phyloP scores from a whole-genome alignment of 2,888 invertebrate genomes.

The Serrognathus titanus region DNA sequence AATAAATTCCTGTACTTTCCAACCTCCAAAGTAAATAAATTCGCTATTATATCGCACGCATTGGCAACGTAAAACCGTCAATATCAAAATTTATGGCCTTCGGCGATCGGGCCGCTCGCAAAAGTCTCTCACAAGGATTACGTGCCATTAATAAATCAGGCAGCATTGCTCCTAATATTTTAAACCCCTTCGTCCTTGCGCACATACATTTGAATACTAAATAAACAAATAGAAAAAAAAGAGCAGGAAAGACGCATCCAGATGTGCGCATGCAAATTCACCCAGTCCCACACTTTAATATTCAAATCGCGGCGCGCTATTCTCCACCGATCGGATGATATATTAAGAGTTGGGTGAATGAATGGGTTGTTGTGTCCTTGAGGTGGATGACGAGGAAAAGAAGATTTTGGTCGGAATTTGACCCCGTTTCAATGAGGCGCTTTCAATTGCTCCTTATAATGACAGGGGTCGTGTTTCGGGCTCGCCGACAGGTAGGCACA shows the following conservation, averaged over 20 bases:
- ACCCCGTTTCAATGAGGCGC: constrained; percentile 24
- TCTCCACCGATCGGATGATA: too few species aligned
- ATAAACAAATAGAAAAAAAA: too few species aligned
- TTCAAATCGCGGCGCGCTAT: too few species aligned
- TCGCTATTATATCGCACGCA: too few species aligned
- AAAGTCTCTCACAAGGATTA: constrained; percentile 25
- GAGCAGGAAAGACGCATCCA: too few species aligned
- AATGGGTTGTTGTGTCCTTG: constrained; percentile 32
- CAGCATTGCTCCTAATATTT: constrained; percentile 7
- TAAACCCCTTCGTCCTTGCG: too few species aligned
- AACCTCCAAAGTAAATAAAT: not conserved
- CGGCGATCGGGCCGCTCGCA: constrained; percentile 6
- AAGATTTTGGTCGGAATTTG: constrained; percentile 34
- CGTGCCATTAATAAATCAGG: constrained; percentile 27
- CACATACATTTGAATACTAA: too few species aligned
- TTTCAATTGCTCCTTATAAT: constrained; percentile 30
- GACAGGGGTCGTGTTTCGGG: constrained; percentile 31
- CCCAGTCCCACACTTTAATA: too few species aligned
- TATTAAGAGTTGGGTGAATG: not conserved
- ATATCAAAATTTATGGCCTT: constrained; percentile 22
- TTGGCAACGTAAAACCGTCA: constrained; percentile 3
- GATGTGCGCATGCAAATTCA: too few species aligned
- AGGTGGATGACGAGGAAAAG: constrained; percentile 31
- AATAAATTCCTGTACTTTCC: not conserved
- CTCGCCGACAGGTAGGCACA: constrained; percentile 1